Conservation (phyloP, 1,140 invertebrate species). For the Andrena cerasifolii region DNA sequence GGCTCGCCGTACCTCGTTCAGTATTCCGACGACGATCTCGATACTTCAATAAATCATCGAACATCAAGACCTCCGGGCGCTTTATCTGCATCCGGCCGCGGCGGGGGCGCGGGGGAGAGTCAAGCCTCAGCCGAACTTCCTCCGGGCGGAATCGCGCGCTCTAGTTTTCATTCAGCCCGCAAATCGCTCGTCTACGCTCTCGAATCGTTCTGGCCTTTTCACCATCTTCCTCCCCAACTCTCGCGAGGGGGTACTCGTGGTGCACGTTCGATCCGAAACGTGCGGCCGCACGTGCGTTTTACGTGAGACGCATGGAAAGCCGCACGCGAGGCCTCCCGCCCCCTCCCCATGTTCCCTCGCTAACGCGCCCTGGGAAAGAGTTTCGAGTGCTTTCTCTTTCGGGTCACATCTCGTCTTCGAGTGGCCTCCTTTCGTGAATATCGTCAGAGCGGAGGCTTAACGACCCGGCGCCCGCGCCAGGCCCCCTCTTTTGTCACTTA, state of each 20-base stretch:
- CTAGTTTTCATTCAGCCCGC: conserved; percentile 26
- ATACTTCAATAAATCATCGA: conserved; percentile 34
- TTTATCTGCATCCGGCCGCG: background rate
- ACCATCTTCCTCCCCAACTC: background rate
- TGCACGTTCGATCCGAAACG: conserved; percentile 1
- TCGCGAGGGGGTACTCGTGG: background rate
- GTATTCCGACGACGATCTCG: conserved; percentile 17
- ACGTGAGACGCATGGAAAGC: conserved; percentile 41
- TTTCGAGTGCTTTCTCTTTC: conserved; percentile 44
- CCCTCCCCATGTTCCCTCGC: background rate
- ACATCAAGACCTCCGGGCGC: background rate
- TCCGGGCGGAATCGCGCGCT: conserved; percentile 3
- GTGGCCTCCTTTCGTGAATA: conserved; percentile 15
- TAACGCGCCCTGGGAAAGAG: background rate
- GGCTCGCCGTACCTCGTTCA: background rate
- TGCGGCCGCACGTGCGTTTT: conserved; percentile 27
- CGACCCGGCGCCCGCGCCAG: conserved; percentile 11
- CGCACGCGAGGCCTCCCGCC: conserved; percentile 1
- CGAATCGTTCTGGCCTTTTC: conserved; percentile 32
- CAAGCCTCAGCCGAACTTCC: background rate
- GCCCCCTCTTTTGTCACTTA: conserved; percentile 24
- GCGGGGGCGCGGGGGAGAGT: background rate
- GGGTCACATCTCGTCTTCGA: conserved; percentile 39
- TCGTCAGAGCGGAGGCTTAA: conserved; percentile 23
- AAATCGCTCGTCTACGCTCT: conserved; percentile 32